Base-by-base conservation (phyloP, 2,888 invertebrate species). In the Malacosoma neustria region DNA sequence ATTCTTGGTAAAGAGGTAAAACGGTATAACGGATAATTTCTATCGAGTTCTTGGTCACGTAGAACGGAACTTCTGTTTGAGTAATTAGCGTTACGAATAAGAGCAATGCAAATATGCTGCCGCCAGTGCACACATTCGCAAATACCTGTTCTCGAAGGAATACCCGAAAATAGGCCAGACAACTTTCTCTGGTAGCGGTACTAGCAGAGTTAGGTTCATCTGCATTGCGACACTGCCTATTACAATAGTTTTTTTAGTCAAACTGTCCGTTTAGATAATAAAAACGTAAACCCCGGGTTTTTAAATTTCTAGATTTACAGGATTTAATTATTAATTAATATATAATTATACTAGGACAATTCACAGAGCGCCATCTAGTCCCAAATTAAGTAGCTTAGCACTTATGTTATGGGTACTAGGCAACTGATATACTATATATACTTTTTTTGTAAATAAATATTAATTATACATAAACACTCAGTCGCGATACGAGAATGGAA, bases 201-300 rank as follows among this genome's bases (percentile, higher is more conserved):
- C 44, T 44, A 41, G 33, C 42, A 44, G 53, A 51, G 53, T 54
- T 68, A 65, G 59, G 54, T 58, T 61, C 67, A 73, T 75, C 77
- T 71, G 77, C 77, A 77, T 61, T 77, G 79, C 77, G 79, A 71
- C 79, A 72, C 22, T 3, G 5, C 9, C 22, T 22, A 9, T 22
- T 22, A 22, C 5, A 9, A 9, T 5, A 22, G 9, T 3, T 1
- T 22, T 22, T 22, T 7, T 22, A 9, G 22, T 9, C 22, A 22
- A 22, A 22, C 5, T 2, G 2, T 3, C 9, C 9, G 22, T 22
- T 22, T 7, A 9, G 9, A 2, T 22, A 22, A 7, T 7, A 22
- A 22, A 22, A 22, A 22, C 1, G 4, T 9, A 22, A 6, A 22
- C 22, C 22, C 5, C 9, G 22, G 5, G 5, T 22, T 22, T n/a